phyloP scores from a whole-genome alignment of 2,113 vertebrate genomes.

The Ascaphus truei region DNA sequence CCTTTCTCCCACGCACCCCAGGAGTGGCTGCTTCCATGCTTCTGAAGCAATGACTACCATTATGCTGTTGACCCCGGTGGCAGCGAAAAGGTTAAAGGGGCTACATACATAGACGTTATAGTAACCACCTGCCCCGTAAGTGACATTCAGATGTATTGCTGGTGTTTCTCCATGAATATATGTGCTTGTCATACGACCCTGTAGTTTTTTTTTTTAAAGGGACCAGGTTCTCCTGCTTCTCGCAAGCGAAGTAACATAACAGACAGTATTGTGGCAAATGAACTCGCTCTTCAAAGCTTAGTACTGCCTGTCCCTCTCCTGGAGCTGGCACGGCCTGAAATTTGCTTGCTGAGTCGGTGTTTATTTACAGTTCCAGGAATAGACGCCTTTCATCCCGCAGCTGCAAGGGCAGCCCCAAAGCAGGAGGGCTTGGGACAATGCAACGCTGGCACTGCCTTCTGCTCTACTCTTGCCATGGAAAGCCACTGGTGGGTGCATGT shows the following conservation, averaged over 20 bases:
- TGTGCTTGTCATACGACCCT: background rate
- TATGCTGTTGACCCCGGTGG: too few relatives aligned
- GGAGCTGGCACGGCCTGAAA: background rate
- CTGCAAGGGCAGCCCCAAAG: background rate
- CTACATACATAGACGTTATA: background rate
- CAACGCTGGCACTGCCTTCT: background rate
- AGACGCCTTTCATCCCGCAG: conserved; percentile 12
- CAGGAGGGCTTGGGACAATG: background rate
- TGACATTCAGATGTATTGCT: background rate
- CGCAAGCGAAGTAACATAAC: background rate
- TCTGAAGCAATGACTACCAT: too few relatives aligned
- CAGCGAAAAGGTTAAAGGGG: background rate
- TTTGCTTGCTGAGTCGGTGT: background rate
- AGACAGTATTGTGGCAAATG: background rate
- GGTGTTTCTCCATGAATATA: background rate
- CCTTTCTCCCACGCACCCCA: too few relatives aligned
- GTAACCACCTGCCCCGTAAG: conserved; percentile 10
- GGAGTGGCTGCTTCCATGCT: too few relatives aligned
- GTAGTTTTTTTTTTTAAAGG: background rate
- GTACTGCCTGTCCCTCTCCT: background rate
- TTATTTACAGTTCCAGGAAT: conserved; percentile 31
- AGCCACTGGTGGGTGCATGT: background rate
- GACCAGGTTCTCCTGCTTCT: background rate
- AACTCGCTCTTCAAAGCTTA: background rate
- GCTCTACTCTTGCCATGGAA: conserved; percentile 4